phyloP scores from a whole-genome alignment of 2,888 invertebrate genomes.

The Homarus gammarus region DNA sequence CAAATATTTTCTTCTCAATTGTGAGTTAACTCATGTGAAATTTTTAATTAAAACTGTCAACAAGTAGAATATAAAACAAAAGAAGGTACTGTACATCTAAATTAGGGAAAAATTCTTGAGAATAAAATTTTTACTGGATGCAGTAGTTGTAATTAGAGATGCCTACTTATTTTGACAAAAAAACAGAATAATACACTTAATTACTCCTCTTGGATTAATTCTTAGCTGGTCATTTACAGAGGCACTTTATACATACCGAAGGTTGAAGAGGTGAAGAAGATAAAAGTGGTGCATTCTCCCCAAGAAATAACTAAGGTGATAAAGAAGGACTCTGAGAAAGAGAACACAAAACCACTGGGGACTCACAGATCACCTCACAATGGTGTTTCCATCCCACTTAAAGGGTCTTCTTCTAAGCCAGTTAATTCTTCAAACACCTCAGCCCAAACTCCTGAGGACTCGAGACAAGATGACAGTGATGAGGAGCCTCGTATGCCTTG shows the following conservation, averaged over 20 bases:
- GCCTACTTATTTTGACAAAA: too few species aligned
- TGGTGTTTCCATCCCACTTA: background rate
- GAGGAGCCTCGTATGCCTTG: constrained; percentile 55
- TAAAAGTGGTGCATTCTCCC: constrained; percentile 15
- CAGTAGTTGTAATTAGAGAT: too few species aligned
- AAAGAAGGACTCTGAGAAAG: constrained; percentile 38
- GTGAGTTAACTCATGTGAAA: too few species aligned
- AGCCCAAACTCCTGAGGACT: background rate
- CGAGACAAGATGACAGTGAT: constrained; percentile 22
- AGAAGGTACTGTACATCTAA: too few species aligned
- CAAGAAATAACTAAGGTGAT: background rate
- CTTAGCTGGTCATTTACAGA: constrained; percentile 39
- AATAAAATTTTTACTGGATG: too few species aligned
- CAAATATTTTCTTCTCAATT: too few species aligned
- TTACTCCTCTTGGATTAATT: too few species aligned
- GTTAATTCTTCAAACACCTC: background rate
- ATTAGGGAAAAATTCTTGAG: too few species aligned
- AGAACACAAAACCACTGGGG: background rate
- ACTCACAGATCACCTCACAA: background rate
- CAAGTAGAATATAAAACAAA: too few species aligned
- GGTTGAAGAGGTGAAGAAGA: constrained; percentile 62
- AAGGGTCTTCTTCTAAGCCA: background rate
- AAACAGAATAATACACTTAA: too few species aligned
- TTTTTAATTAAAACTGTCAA: too few species aligned
- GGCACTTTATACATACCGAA: constrained; percentile 44